phyloP scores from a whole-genome alignment of 1,140 invertebrate species.

The Aleiodes sp. region DNA sequence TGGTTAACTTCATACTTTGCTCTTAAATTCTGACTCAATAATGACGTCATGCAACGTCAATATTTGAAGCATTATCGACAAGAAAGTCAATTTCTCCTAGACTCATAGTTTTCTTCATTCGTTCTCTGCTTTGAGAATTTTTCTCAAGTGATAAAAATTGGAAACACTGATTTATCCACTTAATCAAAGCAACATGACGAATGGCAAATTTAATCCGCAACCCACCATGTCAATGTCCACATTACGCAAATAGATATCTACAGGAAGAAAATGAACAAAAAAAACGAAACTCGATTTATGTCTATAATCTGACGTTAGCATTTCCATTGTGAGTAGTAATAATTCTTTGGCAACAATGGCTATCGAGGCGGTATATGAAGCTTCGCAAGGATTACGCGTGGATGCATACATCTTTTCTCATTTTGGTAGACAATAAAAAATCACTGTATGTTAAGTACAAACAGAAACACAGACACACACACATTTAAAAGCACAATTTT shows the following conservation, averaged over 20 bases:
- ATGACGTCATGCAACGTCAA: background rate
- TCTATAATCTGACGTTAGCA: background rate
- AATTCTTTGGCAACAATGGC: conserved; percentile 9
- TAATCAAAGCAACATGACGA: background rate
- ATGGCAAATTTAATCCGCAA: background rate
- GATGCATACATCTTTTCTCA: conserved; percentile 33
- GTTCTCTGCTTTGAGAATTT: too few relatives aligned
- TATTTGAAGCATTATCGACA: background rate
- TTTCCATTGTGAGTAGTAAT: conserved; percentile 1
- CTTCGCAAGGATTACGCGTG: conserved; percentile 15
- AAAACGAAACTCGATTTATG: background rate
- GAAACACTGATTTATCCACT: too few relatives aligned
- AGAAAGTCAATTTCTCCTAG: background rate
- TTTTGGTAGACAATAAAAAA: conserved; percentile 46
- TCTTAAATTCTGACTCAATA: background rate
- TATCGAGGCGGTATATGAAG: background rate
- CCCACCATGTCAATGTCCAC: background rate
- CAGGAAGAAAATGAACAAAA: too few relatives aligned
- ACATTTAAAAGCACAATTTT: background rate
- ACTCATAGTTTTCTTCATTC: too few relatives aligned
- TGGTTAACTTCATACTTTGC: background rate
- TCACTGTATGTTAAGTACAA: background rate
- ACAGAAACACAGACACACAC: too few relatives aligned
- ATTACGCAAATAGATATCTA: background rate
- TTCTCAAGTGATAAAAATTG: too few relatives aligned